Evolutionary conservation across 2,113 vertebrate genomes (phyloP).

Genomic region (Caloenas nicobarica): DNA sequence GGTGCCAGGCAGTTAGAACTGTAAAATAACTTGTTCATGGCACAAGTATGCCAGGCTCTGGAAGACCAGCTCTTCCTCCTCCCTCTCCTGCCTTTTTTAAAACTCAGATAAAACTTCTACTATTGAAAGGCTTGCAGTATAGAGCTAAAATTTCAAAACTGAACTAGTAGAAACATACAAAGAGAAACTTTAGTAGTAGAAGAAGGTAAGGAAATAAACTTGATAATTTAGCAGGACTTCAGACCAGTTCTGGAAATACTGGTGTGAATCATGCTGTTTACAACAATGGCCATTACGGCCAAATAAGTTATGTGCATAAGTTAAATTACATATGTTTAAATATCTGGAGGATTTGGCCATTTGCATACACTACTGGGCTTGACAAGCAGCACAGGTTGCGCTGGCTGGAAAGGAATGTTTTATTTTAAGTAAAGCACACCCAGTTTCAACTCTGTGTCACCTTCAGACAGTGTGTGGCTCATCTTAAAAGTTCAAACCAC

Average conservation of each 20-base stretch:
- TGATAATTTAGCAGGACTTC: not conserved
- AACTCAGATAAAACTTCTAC: not conserved
- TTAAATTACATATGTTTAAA: not conserved
- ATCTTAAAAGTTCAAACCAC: not conserved
- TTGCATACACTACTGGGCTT: slow-evolving; percentile 29
- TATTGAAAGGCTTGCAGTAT: not conserved
- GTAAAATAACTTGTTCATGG: not conserved
- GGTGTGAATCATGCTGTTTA: not conserved
- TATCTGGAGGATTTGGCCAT: not conserved
- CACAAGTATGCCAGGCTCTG: not conserved
- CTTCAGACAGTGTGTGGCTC: not conserved
- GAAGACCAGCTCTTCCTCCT: not conserved
- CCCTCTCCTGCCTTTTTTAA: too few relatives aligned
- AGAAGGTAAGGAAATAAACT: not conserved
- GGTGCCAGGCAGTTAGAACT: not conserved
- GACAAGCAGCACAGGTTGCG: not conserved
- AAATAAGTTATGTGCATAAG: not conserved
- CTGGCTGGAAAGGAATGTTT: slow-evolving; percentile 31
- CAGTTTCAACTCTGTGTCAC: slow-evolving; percentile 40
- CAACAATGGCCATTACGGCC: not conserved
- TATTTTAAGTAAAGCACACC: slow-evolving; percentile 17
- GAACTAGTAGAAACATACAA: not conserved
- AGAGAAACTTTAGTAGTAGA: not conserved
- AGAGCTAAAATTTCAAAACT: not conserved
- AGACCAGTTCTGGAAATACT: not conserved